These are phyloP conservation scores for Tichodroma muraria DNA, from an alignment of 2,113 vertebrate species.

Conservation along the genomic window DNA sequence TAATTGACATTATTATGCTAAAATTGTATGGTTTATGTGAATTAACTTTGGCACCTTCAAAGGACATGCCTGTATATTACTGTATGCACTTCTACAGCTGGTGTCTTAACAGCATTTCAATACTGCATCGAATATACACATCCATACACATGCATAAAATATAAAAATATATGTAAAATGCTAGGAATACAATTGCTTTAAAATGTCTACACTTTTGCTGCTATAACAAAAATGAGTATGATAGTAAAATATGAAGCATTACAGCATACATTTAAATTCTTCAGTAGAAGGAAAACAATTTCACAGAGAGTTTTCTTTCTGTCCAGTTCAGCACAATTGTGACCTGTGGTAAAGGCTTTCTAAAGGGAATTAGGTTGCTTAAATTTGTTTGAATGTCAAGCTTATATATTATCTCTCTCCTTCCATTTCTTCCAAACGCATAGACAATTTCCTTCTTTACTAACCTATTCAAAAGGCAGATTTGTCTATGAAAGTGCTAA, in stretches of 20 bases:
- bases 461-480: not conserved
- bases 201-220: not conserved
- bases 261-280: not conserved
- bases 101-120: not conserved
- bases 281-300: not conserved
- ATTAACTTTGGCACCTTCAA: not conserved
- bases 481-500: not conserved
- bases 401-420: not conserved
- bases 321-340: not conserved
- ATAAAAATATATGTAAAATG: not conserved
- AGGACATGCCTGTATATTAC: not conserved
- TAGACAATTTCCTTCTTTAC: not conserved
- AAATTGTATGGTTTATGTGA: not conserved
- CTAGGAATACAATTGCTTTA: not conserved
- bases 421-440: not conserved
- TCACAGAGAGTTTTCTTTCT: not conserved
- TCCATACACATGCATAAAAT: not conserved
- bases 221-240: not conserved
- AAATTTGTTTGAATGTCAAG: not conserved
- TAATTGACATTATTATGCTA: not conserved
- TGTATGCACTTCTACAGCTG: not conserved
- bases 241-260: not conserved
- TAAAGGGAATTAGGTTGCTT: not conserved
- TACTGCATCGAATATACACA: not conserved
- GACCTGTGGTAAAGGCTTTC: not conserved